Conservation (phyloP, 1,140 invertebrate species). For the Hypsibius dujardini region DNA sequence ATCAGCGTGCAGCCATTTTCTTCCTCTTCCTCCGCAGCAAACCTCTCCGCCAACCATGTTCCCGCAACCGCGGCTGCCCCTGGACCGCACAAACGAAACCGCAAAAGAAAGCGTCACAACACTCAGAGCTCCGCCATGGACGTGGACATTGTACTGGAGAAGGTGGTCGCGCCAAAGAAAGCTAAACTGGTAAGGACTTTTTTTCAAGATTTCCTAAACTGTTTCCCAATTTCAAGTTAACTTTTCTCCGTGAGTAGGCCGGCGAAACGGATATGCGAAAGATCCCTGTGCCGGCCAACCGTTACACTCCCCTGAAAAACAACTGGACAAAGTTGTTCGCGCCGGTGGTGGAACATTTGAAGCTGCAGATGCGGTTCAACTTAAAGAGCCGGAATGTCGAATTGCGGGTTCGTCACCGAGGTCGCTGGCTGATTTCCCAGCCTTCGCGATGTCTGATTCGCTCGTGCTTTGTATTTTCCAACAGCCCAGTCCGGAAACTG, state of each 20-base stretch:
- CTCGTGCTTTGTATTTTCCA: slow-evolving; percentile 23
- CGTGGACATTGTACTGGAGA: background rate
- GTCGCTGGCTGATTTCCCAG: background rate
- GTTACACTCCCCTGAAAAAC: slow-evolving; percentile 81
- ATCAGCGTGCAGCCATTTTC: background rate
- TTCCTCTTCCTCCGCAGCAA: background rate
- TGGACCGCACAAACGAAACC: background rate
- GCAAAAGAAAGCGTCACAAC: background rate
- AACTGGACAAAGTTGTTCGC: slow-evolving; percentile 94
- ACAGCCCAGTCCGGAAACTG: slow-evolving; percentile 49
- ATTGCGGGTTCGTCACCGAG: slow-evolving; percentile 39
- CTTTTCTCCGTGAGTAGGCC: background rate
- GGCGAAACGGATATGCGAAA: slow-evolving; percentile 28
- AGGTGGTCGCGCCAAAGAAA: background rate
- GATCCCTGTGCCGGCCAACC: slow-evolving; percentile 49
- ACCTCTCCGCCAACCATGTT: background rate
- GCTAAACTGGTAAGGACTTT: background rate
- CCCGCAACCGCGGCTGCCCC: background rate
- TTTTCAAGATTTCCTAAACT: background rate
- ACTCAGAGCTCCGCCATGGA: slow-evolving; percentile 14
- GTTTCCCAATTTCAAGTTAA: background rate
- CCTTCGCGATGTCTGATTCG: slow-evolving; percentile 15
- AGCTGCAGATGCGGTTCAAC: slow-evolving; percentile 86
- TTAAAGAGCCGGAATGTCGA: slow-evolving; percentile 75
- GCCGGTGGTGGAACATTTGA: slow-evolving; percentile 81